Base-by-base conservation (phyloP, 2,113 vertebrate genomes). In the Stercorarius parasiticus region DNA sequence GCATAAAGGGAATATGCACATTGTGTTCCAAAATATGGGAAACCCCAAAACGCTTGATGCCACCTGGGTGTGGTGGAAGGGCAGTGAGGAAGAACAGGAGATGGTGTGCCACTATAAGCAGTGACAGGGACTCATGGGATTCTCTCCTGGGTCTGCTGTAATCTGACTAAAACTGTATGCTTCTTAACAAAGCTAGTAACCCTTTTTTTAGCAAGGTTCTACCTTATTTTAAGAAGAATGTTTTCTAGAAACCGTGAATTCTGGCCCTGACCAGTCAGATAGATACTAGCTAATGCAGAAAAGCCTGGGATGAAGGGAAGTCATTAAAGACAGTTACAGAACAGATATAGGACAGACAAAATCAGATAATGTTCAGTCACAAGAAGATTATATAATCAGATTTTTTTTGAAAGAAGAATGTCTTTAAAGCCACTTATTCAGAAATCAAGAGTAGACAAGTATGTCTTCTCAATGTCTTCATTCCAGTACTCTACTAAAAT, bases 1-100 rank as follows among this genome's bases (percentile, higher is more conserved):
- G 21, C 27, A 38, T 30, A n/a, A 52, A 58, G 43, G 58, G 14
- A 52, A 56, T 55, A 40, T 1, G 2, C 17, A 11, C 2, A 0
- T 38, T 61, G 19, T 22, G 2, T 43, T 76, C 21, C 49, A 76
- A 56, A 76, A 76, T 11, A 15, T 4, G 9, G 7, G 43, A 86
- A 76, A 38, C 25, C 70, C 70, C 36, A 70, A 74, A 76, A 20
- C 8, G 11, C 8, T 74, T 26, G 16, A 45, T 64, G 36, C 8
- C 15, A 27, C 32, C 34, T n/a, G 6, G 13, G 1, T 86, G 15
- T 19, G 17, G 34, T 43, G 34, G 56, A 70, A 84, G 23, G 19
- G 6, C 25, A 5, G 2, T 25, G 23, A 58, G 15, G 19, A 56
- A 50, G 56, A 86, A 32, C 5, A 25, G 15, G 38, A 81, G 32